These are phyloP conservation scores for Sinonovacula constricta DNA, from an alignment of 1,140 invertebrate species.

Conservation along the genomic window DNA sequence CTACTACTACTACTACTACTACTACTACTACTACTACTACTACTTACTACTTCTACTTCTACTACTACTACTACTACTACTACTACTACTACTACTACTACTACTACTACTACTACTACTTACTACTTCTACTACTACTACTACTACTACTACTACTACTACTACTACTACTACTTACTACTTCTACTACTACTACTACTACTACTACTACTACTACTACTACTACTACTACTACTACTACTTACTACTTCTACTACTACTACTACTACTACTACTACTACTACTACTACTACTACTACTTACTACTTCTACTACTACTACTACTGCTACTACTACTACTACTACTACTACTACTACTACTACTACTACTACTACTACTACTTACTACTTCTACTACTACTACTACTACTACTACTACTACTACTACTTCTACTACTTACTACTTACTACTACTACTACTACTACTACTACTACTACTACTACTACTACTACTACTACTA, in stretches of 20 bases:
- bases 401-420: constrained; percentile 20
- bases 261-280: constrained; percentile 14
- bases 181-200: constrained; percentile 28
- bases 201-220: constrained; percentile 6
- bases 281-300: constrained; percentile 4
- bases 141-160: constrained; percentile 23
- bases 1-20: constrained; percentile 26
- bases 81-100: constrained; percentile 32
- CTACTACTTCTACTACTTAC: too few relatives aligned
- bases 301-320: constrained; percentile 1
- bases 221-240: constrained; percentile 25
- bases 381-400: constrained; percentile 29
- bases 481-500: constrained; percentile 27
- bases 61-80: constrained; percentile 25
- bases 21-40: constrained; percentile 28
- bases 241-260: too few relatives aligned
- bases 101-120: constrained; percentile 15
- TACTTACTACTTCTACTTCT: constrained; percentile 27
- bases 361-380: constrained; percentile 30
- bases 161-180: too few relatives aligned
- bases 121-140: too few relatives aligned
- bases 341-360: constrained; percentile 29
- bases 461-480: constrained; percentile 22
- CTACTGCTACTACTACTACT: constrained; percentile 1
- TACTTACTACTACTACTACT: too few relatives aligned